These are phyloP conservation scores for Coelopa pilipes DNA, from an alignment of 2,888 invertebrate species.

Conservation along the genomic window DNA sequence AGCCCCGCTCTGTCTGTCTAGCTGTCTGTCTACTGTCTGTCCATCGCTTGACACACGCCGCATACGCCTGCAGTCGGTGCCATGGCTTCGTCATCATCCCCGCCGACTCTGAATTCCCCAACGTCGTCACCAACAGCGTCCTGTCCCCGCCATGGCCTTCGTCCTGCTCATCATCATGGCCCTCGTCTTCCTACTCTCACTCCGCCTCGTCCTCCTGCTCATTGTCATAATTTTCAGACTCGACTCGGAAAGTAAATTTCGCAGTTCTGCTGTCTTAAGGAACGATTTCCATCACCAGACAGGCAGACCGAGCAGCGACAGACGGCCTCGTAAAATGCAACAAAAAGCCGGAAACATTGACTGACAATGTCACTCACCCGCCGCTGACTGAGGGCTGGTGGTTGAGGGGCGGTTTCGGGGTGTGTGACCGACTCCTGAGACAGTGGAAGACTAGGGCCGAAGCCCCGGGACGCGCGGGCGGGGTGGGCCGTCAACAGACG, in stretches of 20 bases:
- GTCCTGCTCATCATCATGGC: too few species aligned
- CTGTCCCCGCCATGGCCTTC: too few species aligned
- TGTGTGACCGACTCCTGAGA: background rate
- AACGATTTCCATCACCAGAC: background rate
- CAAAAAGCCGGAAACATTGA: background rate
- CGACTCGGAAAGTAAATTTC: slow-evolving; percentile 16
- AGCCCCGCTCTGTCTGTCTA: background rate
- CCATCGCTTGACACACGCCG: background rate
- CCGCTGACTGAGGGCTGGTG: too few species aligned
- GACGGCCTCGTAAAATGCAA: background rate
- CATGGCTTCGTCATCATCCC: background rate
- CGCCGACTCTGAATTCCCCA: background rate
- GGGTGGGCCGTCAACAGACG: background rate
- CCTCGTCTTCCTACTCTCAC: too few species aligned
- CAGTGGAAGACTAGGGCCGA: background rate
- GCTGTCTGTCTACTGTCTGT: too few species aligned
- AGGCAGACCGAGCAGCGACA: too few species aligned
- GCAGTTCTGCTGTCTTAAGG: slow-evolving; percentile 17
- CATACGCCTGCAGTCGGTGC: background rate
- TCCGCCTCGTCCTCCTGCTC: background rate
- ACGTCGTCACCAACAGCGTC: background rate
- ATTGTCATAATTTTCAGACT: background rate
- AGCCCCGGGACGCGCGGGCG: background rate
- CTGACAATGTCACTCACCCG: slow-evolving; percentile 10
- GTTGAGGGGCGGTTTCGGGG: background rate